Evolutionary conservation across 1,140 invertebrate species (phyloP), one percentile per base, ranked within the genome.

Genomic region (Triops cancriformis): DNA sequence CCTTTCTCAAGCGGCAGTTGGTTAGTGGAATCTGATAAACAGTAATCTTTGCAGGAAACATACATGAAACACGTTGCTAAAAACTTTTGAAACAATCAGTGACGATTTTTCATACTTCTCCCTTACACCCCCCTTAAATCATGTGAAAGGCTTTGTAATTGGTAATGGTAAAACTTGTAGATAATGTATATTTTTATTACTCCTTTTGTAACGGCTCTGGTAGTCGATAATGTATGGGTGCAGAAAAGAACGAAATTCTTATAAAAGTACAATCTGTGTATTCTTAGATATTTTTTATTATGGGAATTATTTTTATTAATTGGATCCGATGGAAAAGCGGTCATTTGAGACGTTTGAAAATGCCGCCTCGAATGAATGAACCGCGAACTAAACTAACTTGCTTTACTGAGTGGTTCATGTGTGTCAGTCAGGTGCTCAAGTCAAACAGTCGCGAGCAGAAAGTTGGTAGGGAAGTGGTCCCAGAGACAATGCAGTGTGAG

Each of bases 181-280:
- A 64, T 64, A 64, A 64, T 64, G 51, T 64, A 64, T 64, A 64
- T 64, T 64, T 64, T 64, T 64, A 64, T 64, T 64, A 64, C 51
- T 64, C 51, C 18, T 64, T 64, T 64, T 64, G 51, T 64, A 64
- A 64, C 9, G 51, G 51, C 51, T 64, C 51, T 64, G 51, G 51
- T 64, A 64, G 51, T 64, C 51, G 9, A 18, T 18, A 64, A 6
- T 64, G 51, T 64, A 64, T 64, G 51, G 51, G 51, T 64, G 14
- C 51, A 64, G 18, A 23, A 23, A 18, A 64, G 23, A 64, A 64
- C 51, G 23, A 64, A 64, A n/a, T 64, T 6, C 51, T 14, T 64
- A 23, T 64, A 64, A 23, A 64, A 64, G 6, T 64, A n/a, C 51
- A 12, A 18, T 7, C 2, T 37, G 31, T 37, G n/a, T 37, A 37